phyloP scores from a whole-genome alignment of 2,888 invertebrate species.

The Athetis lepigone region DNA sequence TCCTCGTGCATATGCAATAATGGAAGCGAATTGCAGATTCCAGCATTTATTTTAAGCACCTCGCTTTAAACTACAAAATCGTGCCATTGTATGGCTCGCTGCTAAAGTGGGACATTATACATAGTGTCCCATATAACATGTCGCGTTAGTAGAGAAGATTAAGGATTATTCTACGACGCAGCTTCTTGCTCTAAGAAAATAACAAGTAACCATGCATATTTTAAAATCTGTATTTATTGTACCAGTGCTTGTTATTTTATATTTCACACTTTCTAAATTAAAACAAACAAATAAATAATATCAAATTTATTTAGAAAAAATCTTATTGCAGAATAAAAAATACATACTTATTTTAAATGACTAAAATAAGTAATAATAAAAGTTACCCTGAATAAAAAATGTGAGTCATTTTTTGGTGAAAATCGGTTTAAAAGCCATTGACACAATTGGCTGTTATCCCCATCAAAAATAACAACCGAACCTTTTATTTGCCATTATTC shows the following conservation, averaged over 20 bases:
- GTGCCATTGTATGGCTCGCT: constrained; percentile 25
- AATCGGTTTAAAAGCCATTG: constrained; percentile 35
- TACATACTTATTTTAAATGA: not conserved
- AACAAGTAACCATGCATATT: not conserved
- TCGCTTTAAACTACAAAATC: constrained; percentile 48
- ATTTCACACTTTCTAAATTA: not conserved
- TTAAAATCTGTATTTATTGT: not conserved
- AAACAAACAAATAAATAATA: no score
- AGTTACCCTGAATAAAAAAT: not conserved
- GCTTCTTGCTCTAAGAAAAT: constrained; percentile 7
- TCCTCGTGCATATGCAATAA: constrained; percentile 10
- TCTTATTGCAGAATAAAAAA: not conserved
- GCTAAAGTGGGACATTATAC: constrained; percentile 44
- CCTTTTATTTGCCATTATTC: constrained; percentile 50
- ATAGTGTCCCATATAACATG: constrained; percentile 36
- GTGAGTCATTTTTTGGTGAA: constrained; percentile 3
- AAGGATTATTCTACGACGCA: constrained; percentile 32
- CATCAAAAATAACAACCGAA: constrained; percentile 53
- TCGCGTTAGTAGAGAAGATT: constrained; percentile 29
- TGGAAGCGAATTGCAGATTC: constrained; percentile 46
- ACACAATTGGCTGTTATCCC: constrained; percentile 43
- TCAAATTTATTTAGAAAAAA: no score
- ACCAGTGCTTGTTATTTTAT: not conserved
- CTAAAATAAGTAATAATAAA: no score
- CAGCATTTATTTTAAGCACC: constrained; percentile 39